Conservation (phyloP, 2,113 vertebrate genomes). For the Carollia perspicillata region DNA sequence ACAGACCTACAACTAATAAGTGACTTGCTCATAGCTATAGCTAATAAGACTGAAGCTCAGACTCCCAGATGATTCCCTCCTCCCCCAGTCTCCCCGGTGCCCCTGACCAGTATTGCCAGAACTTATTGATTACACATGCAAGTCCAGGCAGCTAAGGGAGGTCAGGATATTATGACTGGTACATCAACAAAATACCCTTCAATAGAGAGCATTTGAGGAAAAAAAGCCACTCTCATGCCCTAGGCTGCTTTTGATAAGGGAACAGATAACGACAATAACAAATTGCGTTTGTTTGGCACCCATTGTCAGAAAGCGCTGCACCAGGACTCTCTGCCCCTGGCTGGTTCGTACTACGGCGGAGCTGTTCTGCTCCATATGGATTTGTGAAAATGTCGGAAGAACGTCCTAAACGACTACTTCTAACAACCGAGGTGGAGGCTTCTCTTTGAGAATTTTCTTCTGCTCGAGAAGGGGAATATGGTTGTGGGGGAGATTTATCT, state of each 20-base stretch:
- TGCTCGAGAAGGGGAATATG: neutral
- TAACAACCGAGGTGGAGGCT: slow-evolving; percentile 14
- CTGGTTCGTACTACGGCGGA: neutral
- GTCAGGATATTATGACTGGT: neutral
- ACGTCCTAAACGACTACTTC: neutral
- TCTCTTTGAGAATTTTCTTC: neutral
- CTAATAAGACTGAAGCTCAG: neutral
- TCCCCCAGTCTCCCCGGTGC: neutral
- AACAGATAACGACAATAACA: slow-evolving; percentile 32
- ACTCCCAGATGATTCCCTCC: neutral
- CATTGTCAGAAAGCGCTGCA: neutral
- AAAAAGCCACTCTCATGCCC: neutral
- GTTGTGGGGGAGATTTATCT: neutral
- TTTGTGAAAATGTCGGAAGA: slow-evolving; percentile 47
- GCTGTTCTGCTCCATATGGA: neutral
- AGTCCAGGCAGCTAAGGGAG: neutral
- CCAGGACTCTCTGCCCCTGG: neutral
- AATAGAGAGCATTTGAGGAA: slow-evolving; percentile 44
- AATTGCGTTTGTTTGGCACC: slow-evolving; percentile 51
- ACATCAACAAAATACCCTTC: slow-evolving; percentile 18
- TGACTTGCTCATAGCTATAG: neutral
- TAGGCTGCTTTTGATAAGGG: neutral
- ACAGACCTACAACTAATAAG: neutral
- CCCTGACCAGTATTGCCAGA: neutral
- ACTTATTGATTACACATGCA: neutral